Evolutionary conservation across 2,113 vertebrate genomes (phyloP), one percentile per base, ranked within the genome.

Genomic region (Rafetus swinhoei): DNA sequence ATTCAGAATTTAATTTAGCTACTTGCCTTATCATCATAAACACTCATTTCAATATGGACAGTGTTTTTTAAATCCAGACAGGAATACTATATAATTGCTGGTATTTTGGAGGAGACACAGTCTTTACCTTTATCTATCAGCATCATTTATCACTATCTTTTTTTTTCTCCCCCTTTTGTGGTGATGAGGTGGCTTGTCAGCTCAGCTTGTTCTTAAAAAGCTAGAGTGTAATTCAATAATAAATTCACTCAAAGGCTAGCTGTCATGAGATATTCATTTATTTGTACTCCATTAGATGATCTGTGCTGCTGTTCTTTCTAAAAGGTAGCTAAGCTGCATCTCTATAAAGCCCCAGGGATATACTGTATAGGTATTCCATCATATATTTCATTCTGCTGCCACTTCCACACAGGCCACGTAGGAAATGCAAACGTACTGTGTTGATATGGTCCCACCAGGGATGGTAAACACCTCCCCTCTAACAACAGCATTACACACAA

Each of bases 31-130:
- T 98, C 98, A 98, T 98, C 98, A 98, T 98, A 97, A 98, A 97
- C 86, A 97, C 96, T 98, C 97, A 97, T 98, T 98, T 98, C 98
- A 97, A 97, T 97, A 98, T 91, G 96, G 97, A 96, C 93, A 97
- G 98, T 98, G 98, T 97, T 93, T 82, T 54, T 76, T 57, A 91
- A 60, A 90, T 91, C 87, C 92, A 94, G 96, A 96, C 97, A 98
- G 99, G 98, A 99, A 99, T 99, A 98, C 99, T 99, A 98, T 97
- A 99, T 98, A 97, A 98, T 85, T 92, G 95, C 95, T 98, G 98
- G 97, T 98, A 98, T 99, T 99, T 98, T 98, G 97, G 97, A 98
- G 97, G 97, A 98, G 98, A 96, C 53, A 85, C 97, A 97, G 97
- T 97, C 97, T 98, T 97, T 97, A 97, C 98, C 97, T 98, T 98